These are phyloP conservation scores for Alaudala cheleensis DNA, from an alignment of 2,113 vertebrate species.

Conservation along the genomic window DNA sequence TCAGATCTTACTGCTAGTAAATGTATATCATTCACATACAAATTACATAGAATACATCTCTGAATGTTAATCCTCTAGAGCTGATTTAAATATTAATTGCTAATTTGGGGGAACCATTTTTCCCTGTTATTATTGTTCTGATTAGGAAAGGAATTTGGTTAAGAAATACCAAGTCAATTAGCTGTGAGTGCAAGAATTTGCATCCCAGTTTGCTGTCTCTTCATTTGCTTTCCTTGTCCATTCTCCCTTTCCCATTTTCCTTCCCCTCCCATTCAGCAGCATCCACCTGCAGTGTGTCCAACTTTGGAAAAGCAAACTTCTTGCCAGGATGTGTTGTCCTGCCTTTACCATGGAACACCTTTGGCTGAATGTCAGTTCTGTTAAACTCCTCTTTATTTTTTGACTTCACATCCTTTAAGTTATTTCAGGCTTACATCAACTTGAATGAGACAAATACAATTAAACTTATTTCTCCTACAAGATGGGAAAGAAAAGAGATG, in stretches of 20 bases:
- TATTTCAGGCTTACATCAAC: background rate
- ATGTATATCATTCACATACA: background rate
- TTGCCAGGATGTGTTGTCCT: background rate
- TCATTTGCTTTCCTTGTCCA: background rate
- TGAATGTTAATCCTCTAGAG: background rate
- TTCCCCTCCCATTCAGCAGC: background rate
- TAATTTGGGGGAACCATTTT: background rate
- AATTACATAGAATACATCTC: background rate
- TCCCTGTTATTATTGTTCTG: background rate
- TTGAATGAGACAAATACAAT: background rate
- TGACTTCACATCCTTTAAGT: background rate
- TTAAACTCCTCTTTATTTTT: background rate
- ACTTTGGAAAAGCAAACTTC: background rate
- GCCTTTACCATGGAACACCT: background rate
- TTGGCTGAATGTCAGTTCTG: background rate
- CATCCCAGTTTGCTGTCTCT: background rate
- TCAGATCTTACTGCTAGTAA: background rate
- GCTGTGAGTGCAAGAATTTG: background rate
- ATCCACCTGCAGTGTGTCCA: background rate
- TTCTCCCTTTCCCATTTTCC: background rate
- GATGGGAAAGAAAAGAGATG: background rate
- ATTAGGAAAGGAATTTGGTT: conserved; percentile 18
- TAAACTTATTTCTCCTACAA: background rate
- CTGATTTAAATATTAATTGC: conserved; percentile 31
- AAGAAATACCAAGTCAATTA: conserved; percentile 16